Evolutionary conservation across 2,113 vertebrate genomes (phyloP).

Genomic region (Mesembrinibis cayennensis): DNA sequence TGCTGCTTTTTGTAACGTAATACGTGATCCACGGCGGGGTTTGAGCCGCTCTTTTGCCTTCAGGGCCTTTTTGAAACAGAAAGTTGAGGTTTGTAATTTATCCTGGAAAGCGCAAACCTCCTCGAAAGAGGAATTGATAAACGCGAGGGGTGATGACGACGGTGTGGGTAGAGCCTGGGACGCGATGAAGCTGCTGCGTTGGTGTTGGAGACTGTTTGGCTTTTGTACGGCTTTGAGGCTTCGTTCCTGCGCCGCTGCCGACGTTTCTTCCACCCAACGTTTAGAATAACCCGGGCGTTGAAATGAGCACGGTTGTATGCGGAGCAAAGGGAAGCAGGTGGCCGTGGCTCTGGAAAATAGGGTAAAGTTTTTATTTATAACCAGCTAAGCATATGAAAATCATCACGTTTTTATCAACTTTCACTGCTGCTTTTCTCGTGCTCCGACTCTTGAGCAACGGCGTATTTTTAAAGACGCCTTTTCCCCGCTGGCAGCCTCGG

Average conservation of each 20-base stretch:
- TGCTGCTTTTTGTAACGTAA: neutral
- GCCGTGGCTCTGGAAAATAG: neutral
- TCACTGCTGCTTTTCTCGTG: neutral
- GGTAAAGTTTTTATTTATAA: neutral
- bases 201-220: neutral
- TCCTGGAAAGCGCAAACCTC: neutral
- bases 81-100: neutral
- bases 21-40: fast-evolving
- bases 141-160: too few species aligned
- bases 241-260: neutral
- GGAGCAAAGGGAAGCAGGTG: neutral
- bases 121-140: neutral
- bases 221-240: neutral
- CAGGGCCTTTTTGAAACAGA: too few species aligned
- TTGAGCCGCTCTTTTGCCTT: neutral
- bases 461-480: fast-evolving
- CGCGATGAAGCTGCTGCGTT: fast-evolving
- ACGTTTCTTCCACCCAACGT: too few species aligned
- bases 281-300: neutral
- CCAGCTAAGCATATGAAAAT: neutral
- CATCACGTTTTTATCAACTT: neutral
- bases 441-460: neutral
- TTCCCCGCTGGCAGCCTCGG: neutral
- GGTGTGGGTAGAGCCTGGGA: neutral
- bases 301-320: neutral